Evolutionary conservation across 1,140 invertebrate species (phyloP).

Genomic region (Achatina immaculata): DNA sequence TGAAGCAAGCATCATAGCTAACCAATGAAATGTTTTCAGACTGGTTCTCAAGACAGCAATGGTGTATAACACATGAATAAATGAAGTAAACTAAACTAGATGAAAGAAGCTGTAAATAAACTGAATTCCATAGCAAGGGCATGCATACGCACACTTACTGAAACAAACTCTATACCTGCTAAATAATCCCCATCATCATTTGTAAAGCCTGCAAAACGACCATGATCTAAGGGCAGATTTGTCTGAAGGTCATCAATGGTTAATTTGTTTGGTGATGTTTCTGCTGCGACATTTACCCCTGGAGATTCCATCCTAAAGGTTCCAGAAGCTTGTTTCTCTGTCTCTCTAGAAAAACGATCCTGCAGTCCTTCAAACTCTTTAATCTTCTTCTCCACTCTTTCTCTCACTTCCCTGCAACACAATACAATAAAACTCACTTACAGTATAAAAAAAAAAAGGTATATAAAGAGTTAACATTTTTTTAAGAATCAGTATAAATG

Average conservation of each 20-base stretch:
- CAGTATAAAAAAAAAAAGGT: not conserved
- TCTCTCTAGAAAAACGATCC: slow-evolving; percentile 30
- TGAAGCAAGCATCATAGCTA: no score
- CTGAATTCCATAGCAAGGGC: no score
- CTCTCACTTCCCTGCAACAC: slow-evolving; percentile 35
- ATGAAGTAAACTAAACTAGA: no score
- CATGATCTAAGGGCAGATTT: not conserved
- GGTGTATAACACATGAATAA: no score
- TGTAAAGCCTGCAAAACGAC: not conserved
- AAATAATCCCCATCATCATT: slow-evolving; percentile 18
- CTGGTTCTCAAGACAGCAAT: no score
- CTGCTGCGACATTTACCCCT: not conserved
- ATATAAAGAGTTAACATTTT: no score
- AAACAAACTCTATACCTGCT: slow-evolving; percentile 8
- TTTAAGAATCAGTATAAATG: no score
- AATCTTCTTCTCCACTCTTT: slow-evolving; percentile 38
- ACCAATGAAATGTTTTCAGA: no score
- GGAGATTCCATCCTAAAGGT: not conserved
- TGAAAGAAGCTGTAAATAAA: no score
- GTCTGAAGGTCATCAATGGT: slow-evolving; percentile 26
- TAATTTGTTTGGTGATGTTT: slow-evolving; percentile 7
- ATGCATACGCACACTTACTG: no score
- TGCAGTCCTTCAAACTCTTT: slow-evolving; percentile 39
- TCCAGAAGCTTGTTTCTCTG: not conserved
- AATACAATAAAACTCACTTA: not conserved